phyloP scores from a whole-genome alignment of 2,113 vertebrate species.

The Pseudorasbora parva region DNA sequence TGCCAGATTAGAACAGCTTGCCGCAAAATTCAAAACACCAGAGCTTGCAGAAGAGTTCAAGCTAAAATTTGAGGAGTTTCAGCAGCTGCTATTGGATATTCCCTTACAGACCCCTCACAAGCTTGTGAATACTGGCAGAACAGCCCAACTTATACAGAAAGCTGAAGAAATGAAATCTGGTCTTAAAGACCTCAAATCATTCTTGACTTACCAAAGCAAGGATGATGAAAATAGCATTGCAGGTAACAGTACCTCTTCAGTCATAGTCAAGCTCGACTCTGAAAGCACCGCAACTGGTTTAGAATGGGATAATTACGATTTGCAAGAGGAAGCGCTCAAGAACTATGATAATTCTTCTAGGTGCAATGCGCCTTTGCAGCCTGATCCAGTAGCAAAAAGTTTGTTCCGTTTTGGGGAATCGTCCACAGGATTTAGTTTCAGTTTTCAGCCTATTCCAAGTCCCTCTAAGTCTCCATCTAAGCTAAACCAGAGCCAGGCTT shows the following conservation, averaged over 20 bases:
- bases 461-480: conserved; percentile 93
- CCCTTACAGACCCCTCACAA: conserved; percentile 97
- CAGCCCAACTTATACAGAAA: conserved; percentile 93
- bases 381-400: conserved; percentile 87
- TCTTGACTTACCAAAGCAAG: conserved; percentile 89
- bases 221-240: conserved; percentile 67
- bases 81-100: conserved; percentile 90
- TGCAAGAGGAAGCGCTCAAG: conserved; percentile 85
- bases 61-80: conserved; percentile 94
- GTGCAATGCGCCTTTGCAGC: conserved; percentile 83
- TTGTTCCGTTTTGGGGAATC: conserved; percentile 96
- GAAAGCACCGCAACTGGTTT: conserved; percentile 85
- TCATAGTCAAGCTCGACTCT: conserved; percentile 74
- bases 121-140: conserved; percentile 90
- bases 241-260: conserved; percentile 66
- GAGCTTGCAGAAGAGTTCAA: conserved; percentile 95
- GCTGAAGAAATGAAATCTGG: conserved; percentile 98
- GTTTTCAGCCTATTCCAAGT: conserved; percentile 92
- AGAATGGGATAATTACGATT: conserved; percentile 94
- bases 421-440: conserved; percentile 92
- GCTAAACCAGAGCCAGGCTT: conserved; percentile 87
- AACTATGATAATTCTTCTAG: conserved; percentile 84
- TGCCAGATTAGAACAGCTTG: conserved; percentile 87
- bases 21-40: conserved; percentile 93
- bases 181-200: conserved; percentile 94